Conservation (phyloP, 2,797 vertebrate genomes). For the Protosalanx chinensis region DNA sequence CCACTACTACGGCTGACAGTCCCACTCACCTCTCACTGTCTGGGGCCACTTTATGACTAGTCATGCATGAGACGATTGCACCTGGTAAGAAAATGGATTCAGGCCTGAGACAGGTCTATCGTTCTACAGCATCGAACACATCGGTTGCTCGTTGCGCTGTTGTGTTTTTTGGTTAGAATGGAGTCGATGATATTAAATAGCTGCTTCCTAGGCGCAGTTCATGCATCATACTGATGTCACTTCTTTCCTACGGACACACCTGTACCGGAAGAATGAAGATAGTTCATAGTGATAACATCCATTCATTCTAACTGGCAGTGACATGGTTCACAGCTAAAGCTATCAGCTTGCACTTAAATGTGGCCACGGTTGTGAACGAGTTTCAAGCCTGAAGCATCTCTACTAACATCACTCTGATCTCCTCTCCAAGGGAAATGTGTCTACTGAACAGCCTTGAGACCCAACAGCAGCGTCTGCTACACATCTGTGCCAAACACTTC, state of each 20-base stretch:
- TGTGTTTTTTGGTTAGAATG: not conserved
- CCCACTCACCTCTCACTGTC: not conserved
- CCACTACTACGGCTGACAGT: not conserved
- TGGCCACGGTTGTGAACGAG: not conserved
- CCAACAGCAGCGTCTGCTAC: not conserved
- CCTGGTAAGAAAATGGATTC: not conserved
- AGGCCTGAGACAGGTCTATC: not conserved
- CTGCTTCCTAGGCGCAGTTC: not conserved
- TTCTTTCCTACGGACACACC: not conserved
- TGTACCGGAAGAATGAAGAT: not conserved
- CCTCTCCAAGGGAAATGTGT: slow-evolving; percentile 2
- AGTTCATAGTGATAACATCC: not conserved
- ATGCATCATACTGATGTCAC: not conserved
- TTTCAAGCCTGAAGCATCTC: not conserved
- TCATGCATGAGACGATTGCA: not conserved
- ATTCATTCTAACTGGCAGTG: slow-evolving; percentile 1
- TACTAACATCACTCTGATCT: not conserved
- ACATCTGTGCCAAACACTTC: slow-evolving; percentile 4
- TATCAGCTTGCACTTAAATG: not conserved
- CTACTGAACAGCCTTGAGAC: slow-evolving; percentile 3
- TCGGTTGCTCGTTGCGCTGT: not conserved
- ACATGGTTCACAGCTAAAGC: slow-evolving; percentile 3
- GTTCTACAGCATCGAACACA: not conserved
- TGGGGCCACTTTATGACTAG: not conserved
- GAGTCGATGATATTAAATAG: not conserved